Percentiles rank a stretch among this genome's conserved stretches.
Conservation (phyloP, 1,140 invertebrate species). For the Artemia franciscana region DNA sequence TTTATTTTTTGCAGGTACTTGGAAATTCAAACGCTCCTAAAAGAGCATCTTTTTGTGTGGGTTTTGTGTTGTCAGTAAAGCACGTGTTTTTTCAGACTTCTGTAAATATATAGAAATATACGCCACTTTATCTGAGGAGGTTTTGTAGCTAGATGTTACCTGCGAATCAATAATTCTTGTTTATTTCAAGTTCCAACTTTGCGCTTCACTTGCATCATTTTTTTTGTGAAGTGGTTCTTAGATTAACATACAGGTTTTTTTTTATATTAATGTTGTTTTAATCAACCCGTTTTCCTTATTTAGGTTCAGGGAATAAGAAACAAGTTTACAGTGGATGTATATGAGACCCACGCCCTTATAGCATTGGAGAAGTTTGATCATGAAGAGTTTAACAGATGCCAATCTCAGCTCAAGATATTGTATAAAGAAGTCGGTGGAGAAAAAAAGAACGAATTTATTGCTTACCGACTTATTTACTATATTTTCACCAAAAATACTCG, state of each 20-base stretch:
- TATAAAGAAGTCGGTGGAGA: slow-evolving; percentile 45
- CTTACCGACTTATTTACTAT: slow-evolving; percentile 85
- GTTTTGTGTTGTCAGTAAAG: too few species aligned
- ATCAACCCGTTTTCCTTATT: slow-evolving; percentile 13
- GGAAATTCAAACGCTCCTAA: too few species aligned
- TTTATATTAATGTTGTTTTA: slow-evolving; percentile 7
- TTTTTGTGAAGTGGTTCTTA: not conserved
- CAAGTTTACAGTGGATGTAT: slow-evolving; percentile 81
- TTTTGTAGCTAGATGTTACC: not conserved
- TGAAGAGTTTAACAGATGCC: slow-evolving; percentile 97
- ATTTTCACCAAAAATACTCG: slow-evolving; percentile 89
- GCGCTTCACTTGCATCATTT: not conserved
- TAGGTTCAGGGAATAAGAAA: slow-evolving; percentile 85
- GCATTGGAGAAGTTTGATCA: slow-evolving; percentile 91
- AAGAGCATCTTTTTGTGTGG: too few species aligned
- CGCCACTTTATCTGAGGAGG: too few species aligned
- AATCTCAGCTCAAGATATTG: slow-evolving; percentile 83
- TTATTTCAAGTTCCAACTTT: too few species aligned
- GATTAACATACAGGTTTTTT: not conserved
- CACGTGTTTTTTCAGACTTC: too few species aligned
- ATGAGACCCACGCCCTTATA: slow-evolving; percentile 92
- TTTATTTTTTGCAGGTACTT: too few species aligned
- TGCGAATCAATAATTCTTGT: not conserved
- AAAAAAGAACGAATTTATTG: slow-evolving; percentile 69
- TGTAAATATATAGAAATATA: too few species aligned